A percentile compares a stretch with the other conserved stretches of the same genome.
Evolutionary conservation across 2,113 vertebrate genomes (phyloP).

Genomic region (Phainopepla nitens): DNA sequence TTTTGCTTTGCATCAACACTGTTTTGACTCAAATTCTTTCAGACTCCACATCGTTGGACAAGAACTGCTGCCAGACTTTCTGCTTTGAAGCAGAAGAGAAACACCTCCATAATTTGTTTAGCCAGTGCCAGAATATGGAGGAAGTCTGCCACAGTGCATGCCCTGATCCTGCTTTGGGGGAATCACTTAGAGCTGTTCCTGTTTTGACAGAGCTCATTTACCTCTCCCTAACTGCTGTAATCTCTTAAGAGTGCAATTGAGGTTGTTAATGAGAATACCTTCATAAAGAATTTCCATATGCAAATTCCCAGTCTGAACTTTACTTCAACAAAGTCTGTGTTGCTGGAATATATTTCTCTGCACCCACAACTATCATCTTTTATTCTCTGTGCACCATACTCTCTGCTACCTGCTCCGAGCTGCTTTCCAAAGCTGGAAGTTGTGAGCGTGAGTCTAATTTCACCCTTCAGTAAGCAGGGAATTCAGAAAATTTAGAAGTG

Average conservation of each 20-base stretch:
- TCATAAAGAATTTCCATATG: conserved; percentile 52
- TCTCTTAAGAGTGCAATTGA: conserved; percentile 47
- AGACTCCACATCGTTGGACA: background rate
- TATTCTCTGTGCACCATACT: background rate
- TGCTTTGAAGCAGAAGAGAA: conserved; percentile 27
- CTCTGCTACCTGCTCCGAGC: background rate
- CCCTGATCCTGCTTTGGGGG: background rate
- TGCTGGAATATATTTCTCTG: conserved; percentile 5
- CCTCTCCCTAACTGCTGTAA: conserved; percentile 46
- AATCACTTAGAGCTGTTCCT: conserved; percentile 31
- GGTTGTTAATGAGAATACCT: conserved; percentile 24
- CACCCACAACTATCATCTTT: background rate
- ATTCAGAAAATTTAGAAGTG: conserved; percentile 26
- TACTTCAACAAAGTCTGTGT: conserved; percentile 5
- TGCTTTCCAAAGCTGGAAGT: background rate
- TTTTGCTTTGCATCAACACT: background rate
- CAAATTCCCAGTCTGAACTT: conserved; percentile 46
- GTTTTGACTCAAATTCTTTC: background rate
- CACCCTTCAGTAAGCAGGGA: conserved; percentile 45
- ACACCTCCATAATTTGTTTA: background rate
- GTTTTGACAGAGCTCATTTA: conserved; percentile 57
- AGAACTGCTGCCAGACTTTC: background rate
- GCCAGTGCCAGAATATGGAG: background rate
- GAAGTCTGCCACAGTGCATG: background rate
- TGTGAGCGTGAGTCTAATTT: conserved; percentile 24